Conservation (phyloP, 2,113 vertebrate genomes). For the Dermatemys mawii region DNA sequence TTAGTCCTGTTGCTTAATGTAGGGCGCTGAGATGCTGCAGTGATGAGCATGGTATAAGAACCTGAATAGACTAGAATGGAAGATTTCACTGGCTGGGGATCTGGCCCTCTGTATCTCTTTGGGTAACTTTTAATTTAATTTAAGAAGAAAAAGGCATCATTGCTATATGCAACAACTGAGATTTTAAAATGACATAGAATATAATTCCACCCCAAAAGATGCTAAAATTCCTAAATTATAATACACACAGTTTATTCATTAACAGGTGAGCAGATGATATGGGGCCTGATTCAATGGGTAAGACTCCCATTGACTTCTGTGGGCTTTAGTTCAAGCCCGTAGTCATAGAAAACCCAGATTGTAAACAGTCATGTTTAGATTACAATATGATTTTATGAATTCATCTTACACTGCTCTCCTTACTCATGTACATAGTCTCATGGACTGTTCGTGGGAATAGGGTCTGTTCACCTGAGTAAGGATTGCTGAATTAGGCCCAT, state of each 20-base stretch:
- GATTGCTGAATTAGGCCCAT: neutral
- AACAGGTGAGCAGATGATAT: neutral
- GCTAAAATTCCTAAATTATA: neutral
- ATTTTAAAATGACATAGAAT: neutral
- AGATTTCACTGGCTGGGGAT: neutral
- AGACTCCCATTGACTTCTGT: neutral
- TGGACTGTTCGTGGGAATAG: neutral
- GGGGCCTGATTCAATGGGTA: neutral
- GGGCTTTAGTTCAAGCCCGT: neutral
- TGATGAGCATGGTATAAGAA: neutral
- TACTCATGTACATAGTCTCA: neutral
- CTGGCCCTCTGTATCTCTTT: neutral
- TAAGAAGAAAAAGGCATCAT: neutral
- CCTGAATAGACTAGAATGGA: neutral
- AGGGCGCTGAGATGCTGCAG: neutral
- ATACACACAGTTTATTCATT: fast-evolving
- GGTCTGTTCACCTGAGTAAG: neutral
- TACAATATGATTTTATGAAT: neutral
- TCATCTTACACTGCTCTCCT: neutral
- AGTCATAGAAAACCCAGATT: neutral
- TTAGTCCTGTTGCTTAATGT: neutral
- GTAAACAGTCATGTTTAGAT: neutral
- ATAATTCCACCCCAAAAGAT: neutral
- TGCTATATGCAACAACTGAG: neutral
- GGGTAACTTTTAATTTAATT: neutral